These are phyloP conservation scores for Dysmachus trigonus DNA, from an alignment of 2,888 invertebrate genomes.

Conservation along the genomic window DNA sequence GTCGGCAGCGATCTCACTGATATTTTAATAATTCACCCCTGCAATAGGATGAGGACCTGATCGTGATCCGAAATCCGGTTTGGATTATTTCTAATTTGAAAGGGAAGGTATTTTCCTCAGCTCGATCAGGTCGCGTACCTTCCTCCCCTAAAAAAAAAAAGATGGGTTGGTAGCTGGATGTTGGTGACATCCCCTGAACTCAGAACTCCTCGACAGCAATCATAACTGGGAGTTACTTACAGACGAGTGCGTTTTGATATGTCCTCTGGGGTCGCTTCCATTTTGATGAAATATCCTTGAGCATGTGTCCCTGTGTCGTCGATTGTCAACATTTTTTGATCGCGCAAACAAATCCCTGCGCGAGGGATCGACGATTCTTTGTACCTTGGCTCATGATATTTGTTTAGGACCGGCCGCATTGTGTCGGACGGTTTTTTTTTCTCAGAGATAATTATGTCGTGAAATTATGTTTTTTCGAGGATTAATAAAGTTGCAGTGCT, in stretches of 20 bases:
- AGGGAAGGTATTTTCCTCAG: not conserved
- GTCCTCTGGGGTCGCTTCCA: conserved; percentile 14
- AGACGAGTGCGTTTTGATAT: conserved; percentile 42
- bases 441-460: conserved; percentile 24
- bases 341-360: not conserved
- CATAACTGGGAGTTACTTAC: conserved; percentile 41
- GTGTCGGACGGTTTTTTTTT: not conserved
- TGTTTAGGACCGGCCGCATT: conserved; percentile 30
- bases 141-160: not conserved
- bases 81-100: not conserved
- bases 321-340: conserved; percentile 33
- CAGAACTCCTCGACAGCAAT: conserved; percentile 30
- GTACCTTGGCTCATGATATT: not conserved
- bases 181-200: conserved; percentile 34
- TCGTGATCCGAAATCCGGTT: conserved; percentile 9
- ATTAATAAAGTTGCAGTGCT: conserved; percentile 24
- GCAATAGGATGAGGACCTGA: not conserved
- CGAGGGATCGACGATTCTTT: not conserved
- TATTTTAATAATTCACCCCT: conserved; percentile 34
- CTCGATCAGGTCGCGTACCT: not conserved
- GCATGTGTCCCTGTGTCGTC: conserved; percentile 1
- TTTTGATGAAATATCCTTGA: conserved; percentile 9
- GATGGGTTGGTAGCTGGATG: not conserved
- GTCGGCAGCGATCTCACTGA: not conserved
- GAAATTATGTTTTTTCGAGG: conserved; percentile 41